Conservation (phyloP, 1,140 invertebrate species). For the Camponotus floridanus region DNA sequence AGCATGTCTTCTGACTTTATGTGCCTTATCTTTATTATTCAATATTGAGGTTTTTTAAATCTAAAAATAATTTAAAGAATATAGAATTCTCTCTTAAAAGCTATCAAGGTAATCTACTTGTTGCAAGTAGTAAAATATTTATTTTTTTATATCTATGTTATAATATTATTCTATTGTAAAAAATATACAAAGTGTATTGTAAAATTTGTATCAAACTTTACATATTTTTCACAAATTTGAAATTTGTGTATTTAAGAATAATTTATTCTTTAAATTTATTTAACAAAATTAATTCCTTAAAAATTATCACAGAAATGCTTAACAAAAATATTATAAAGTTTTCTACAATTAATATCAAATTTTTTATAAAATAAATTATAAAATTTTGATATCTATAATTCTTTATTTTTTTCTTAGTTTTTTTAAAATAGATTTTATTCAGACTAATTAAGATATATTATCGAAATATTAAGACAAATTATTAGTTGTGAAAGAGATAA, state of each 20-base stretch:
- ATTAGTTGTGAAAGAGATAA: background rate
- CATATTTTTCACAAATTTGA: background rate
- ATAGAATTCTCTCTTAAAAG: background rate
- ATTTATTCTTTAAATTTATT: background rate
- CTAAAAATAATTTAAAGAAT: too few species aligned
- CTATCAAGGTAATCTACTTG: background rate
- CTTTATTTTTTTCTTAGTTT: background rate
- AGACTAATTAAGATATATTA: background rate
- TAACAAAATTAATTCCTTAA: background rate
- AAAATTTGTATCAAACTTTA: conserved; percentile 9
- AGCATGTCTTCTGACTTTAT: conserved; percentile 34
- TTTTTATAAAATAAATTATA: background rate
- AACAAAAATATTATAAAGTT: background rate
- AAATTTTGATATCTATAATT: background rate
- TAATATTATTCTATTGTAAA: too few species aligned
- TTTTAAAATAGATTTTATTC: conserved; percentile 12
- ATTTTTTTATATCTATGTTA: conserved; percentile 17
- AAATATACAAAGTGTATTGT: background rate
- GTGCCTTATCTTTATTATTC: conserved; percentile 17
- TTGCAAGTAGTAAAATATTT: conserved; percentile 1
- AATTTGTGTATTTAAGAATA: background rate
- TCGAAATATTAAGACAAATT: conserved; percentile 24
- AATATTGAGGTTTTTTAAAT: background rate
- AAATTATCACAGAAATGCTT: conserved; percentile 16
- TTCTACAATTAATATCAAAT: background rate